Evolutionary conservation across 2,113 vertebrate species (phyloP).

Genomic region (Hassar affinis): DNA sequence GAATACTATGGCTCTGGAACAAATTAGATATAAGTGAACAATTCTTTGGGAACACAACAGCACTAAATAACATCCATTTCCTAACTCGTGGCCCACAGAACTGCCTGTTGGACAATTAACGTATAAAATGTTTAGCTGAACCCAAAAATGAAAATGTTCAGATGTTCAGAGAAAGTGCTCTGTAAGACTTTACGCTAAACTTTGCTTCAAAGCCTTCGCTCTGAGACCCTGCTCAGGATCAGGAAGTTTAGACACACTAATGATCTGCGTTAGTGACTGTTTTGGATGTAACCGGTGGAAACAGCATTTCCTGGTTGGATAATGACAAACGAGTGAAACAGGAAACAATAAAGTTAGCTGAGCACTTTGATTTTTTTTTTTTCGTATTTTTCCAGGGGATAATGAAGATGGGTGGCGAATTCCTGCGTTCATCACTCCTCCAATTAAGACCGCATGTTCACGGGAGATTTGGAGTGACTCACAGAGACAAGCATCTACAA

Average conservation of each 20-base stretch:
- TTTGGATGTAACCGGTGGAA: conserved; percentile 63
- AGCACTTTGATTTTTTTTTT: conserved; percentile 31
- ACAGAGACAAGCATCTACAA: conserved; percentile 25
- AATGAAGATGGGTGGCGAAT: conserved; percentile 10
- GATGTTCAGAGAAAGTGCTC: background rate
- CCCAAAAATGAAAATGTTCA: too few relatives aligned
- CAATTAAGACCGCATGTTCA: conserved; percentile 9
- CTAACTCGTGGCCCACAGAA: background rate
- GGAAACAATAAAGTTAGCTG: conserved; percentile 50
- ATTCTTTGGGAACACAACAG: background rate
- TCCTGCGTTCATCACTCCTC: conserved; percentile 19
- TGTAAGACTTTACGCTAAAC: background rate
- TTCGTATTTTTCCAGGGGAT: background rate
- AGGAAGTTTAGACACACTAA: conserved; percentile 54
- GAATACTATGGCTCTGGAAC: background rate
- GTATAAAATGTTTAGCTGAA: background rate
- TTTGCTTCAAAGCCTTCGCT: background rate
- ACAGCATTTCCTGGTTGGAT: conserved; percentile 63
- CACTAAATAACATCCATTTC: conserved; percentile 14
- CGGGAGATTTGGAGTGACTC: conserved; percentile 15
- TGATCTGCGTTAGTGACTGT: conserved; percentile 63
- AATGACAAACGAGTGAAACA: conserved; percentile 40
- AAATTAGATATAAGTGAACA: conserved; percentile 10
- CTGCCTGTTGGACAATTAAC: background rate
- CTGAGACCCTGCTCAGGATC: conserved; percentile 47